phyloP scores from a whole-genome alignment of 2,888 invertebrate genomes.

The Aporophyla lueneburgensis region DNA sequence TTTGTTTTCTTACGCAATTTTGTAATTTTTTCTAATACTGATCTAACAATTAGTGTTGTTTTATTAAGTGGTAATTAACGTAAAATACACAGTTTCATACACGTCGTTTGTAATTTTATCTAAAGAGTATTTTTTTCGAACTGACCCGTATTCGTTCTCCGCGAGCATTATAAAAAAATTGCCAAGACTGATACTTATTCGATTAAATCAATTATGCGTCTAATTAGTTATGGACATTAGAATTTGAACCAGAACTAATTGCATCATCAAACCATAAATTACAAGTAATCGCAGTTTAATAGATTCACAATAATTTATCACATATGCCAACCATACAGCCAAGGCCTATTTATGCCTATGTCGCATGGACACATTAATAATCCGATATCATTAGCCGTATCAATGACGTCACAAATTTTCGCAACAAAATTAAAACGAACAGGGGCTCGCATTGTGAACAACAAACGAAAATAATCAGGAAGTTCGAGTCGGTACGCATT shows the following conservation, averaged over 20 bases:
- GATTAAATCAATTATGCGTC: background rate
- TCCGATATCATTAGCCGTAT: conserved; percentile 40
- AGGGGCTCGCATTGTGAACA: background rate
- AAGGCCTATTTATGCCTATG: conserved; percentile 1
- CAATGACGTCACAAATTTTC: conserved; percentile 35
- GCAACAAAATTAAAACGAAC: conserved; percentile 24
- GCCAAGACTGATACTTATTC: background rate
- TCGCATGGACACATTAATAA: conserved; percentile 30
- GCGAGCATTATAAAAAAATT: background rate
- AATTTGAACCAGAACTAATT: background rate
- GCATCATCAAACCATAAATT: background rate
- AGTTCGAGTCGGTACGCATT: background rate
- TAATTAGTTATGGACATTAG: background rate
- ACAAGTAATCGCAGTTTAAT: background rate
- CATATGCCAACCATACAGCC: background rate
- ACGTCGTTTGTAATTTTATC: too few relatives aligned
- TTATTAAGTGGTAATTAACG: too few relatives aligned
- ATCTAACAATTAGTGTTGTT: too few relatives aligned
- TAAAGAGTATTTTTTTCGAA: too few relatives aligned
- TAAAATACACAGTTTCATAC: too few relatives aligned
- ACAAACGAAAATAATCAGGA: background rate
- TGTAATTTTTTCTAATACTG: too few relatives aligned
- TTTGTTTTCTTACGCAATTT: too few relatives aligned
- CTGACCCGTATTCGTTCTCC: too few relatives aligned
- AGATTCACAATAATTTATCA: conserved; percentile 7